Percentiles rank a stretch among this genome's conserved stretches.
These are phyloP conservation scores for Neomicropteryx cornuta DNA, from an alignment of 1,140 invertebrate species.

Conservation along the genomic window DNA sequence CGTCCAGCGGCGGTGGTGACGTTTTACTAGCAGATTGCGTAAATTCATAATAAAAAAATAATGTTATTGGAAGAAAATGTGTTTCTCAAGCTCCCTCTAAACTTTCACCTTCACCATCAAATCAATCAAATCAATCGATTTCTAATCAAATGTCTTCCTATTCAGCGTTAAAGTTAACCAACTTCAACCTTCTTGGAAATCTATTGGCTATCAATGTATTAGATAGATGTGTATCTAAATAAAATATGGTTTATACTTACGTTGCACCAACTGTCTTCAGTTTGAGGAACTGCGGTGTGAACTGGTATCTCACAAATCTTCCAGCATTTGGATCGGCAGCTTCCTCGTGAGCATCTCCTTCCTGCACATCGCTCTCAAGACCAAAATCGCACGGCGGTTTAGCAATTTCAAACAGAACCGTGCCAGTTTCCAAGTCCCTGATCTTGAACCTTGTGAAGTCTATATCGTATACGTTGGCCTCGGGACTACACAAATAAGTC, in stretches of 20 bases:
- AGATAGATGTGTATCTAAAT: too few species aligned
- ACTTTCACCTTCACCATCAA: slow-evolving; percentile 4
- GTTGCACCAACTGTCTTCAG: slow-evolving; percentile 92
- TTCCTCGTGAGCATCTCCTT: slow-evolving; percentile 49
- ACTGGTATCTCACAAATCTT: slow-evolving; percentile 94
- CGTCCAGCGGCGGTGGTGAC: too few species aligned
- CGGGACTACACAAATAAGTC: slow-evolving; percentile 82
- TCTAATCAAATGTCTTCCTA: too few species aligned
- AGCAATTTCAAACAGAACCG: slow-evolving; percentile 92
- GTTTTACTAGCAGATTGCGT: too few species aligned
- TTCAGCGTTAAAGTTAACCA: too few species aligned
- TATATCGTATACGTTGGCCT: slow-evolving; percentile 95
- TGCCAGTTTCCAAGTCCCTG: slow-evolving; percentile 86
- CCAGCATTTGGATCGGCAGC: slow-evolving; percentile 79
- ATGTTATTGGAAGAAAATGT: too few species aligned
- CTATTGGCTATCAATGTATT: too few species aligned
- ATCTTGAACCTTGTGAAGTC: slow-evolving; percentile 98
- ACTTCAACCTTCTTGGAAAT: too few species aligned
- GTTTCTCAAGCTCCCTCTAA: too few species aligned
- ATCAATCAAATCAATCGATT: slow-evolving; percentile 10
- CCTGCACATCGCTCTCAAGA: slow-evolving; percentile 47
- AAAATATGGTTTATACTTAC: too few species aligned
- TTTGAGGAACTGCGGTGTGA: slow-evolving; percentile 92
- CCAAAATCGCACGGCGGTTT: slow-evolving; percentile 72
- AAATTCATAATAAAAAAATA: too few species aligned